phyloP scores from a whole-genome alignment of 2,888 invertebrate species.

The Monopis laevigella region DNA sequence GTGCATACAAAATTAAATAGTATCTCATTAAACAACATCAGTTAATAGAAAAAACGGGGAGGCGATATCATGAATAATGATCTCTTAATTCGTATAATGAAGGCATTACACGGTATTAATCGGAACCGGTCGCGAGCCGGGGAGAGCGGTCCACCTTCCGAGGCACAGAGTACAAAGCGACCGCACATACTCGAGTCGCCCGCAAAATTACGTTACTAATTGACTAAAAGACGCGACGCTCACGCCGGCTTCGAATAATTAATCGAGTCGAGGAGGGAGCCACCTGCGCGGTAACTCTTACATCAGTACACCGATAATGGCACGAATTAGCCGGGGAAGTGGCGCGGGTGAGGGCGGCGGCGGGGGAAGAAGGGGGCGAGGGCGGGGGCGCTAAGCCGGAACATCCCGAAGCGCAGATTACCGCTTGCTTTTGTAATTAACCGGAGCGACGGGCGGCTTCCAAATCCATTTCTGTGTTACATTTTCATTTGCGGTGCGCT shows the following conservation, averaged over 20 bases:
- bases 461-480: conserved; percentile 68
- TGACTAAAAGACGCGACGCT: conserved; percentile 68
- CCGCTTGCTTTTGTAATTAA: conserved; percentile 69
- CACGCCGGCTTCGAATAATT: conserved; percentile 66
- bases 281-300: conserved; percentile 66
- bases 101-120: conserved; percentile 34
- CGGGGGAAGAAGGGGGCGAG: conserved; percentile 21
- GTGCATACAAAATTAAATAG: conserved; percentile 1
- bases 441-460: conserved; percentile 66
- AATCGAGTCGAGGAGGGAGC: conserved; percentile 47
- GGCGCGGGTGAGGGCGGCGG: conserved; percentile 42
- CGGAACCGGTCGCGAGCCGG: conserved; percentile 31
- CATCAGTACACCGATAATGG: conserved; percentile 69
- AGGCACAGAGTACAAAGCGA: conserved; percentile 26
- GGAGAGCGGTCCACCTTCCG: conserved; percentile 28
- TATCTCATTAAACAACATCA: conserved; percentile 7
- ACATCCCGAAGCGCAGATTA: conserved; percentile 68
- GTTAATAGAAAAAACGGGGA: conserved; percentile 1
- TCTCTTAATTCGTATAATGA: conserved; percentile 21
- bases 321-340: conserved; percentile 66
- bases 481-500: conserved; percentile 65
- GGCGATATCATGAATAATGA: conserved; percentile 4
- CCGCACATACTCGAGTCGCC: conserved; percentile 63
- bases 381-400: conserved; percentile 61
- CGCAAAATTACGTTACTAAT: conserved; percentile 68